Base-by-base conservation (phyloP, 1,140 invertebrate genomes). In the Brachionus calyciflorus region DNA sequence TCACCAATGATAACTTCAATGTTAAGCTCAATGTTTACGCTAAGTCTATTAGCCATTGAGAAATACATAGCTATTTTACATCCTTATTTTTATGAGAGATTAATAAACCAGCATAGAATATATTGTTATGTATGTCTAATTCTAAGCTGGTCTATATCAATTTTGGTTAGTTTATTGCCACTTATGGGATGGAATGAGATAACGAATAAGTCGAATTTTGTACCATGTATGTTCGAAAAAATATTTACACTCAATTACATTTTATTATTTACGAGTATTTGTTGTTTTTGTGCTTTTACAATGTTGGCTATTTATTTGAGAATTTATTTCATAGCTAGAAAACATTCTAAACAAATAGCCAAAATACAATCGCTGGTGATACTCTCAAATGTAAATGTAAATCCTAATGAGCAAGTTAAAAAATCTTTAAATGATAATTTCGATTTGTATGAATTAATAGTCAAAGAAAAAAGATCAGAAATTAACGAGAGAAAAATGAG, bases 101-200 rank as follows among this genome's bases (percentile, higher is more conserved):
- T 70, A 1, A 49, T 33, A 24, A 30, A 7, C 17, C 44, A 70
- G 21, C 46, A 28, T 30, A 41, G 30, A 37, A 19, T 21, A 9
- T 24, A 9, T 14, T 44, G 33, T 24, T 65, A 65, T 41, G 21
- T 26, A 14, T 70, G 65, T 28, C 17, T 70, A 21, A 26, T 51
- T 1, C 2, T 49, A 10, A 49, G 26, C 26, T 70, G 65, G 65
- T 49, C 30, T 19, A 17, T 51, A 3, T 70, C 65, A 7, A 49
- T 70, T 21, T 30, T 70, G 26, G 44, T 70, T 28, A 49, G 65
- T 49, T 10, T 70, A 19, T 30, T 70, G 19, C 65, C 65, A 17
- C 37, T 70, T 7, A 37, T 70, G 28, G 65, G 65, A 17, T 70
- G 65, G 65, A 70, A 70, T 51, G 46, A 70, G 51, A 70, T 70